Conservation (phyloP, 1,140 invertebrate genomes). For the Sipha flava region DNA sequence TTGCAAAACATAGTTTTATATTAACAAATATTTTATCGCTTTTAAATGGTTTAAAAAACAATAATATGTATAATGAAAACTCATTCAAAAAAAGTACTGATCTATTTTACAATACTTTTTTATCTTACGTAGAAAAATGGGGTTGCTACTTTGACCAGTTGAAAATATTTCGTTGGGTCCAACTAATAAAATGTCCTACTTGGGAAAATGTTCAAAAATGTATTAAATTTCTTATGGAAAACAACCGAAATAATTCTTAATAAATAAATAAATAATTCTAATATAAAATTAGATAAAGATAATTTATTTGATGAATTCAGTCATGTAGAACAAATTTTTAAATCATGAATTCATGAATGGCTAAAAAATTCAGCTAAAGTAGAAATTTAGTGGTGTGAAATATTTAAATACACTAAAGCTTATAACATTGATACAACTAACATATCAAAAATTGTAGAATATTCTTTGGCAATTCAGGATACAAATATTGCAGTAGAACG, state of each 20-base stretch:
- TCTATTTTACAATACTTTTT: too few relatives aligned
- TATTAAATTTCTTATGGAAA: not conserved
- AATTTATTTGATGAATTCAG: constrained; percentile 1
- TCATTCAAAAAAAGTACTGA: too few relatives aligned
- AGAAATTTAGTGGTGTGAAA: not conserved
- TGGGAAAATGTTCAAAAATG: too few relatives aligned
- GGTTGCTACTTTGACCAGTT: too few relatives aligned
- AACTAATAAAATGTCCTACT: too few relatives aligned
- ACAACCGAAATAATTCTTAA: not conserved
- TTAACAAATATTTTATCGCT: too few relatives aligned
- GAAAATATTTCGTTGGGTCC: too few relatives aligned
- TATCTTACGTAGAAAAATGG: too few relatives aligned
- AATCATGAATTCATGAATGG: not conserved
- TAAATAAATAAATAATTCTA: constrained; percentile 4
- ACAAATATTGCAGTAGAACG: not conserved
- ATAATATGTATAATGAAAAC: too few relatives aligned
- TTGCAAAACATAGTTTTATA: too few relatives aligned
- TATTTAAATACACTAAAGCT: not conserved
- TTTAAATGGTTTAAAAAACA: too few relatives aligned
- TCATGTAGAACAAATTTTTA: not conserved
- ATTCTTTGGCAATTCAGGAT: not conserved
- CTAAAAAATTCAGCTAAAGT: not conserved
- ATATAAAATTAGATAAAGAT: not conserved
- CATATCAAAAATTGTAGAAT: not conserved
- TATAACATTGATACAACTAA: not conserved